Base-by-base conservation (phyloP, 2,113 vertebrate genomes). In the Pao palembangensis region DNA sequence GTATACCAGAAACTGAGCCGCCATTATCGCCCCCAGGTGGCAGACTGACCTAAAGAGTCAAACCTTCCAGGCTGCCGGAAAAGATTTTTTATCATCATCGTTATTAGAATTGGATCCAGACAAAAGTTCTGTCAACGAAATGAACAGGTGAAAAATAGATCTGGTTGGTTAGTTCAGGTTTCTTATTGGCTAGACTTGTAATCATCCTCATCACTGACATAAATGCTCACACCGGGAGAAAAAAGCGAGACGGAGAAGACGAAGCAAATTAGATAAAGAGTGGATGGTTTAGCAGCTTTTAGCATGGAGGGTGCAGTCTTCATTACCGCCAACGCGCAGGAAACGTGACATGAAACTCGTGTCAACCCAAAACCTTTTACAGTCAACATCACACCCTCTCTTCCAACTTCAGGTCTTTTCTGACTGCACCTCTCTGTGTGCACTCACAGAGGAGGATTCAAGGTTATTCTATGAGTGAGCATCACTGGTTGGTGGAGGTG, bases 391-490 rank as follows among this genome's bases (percentile, higher is more conserved):
- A 52, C 72, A 52, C 61, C 73, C 58, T 67, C 67, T 80, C 79
- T 73, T 78, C 64, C 67, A 73, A 69, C 78, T 75, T 73, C 73
- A 70, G 73, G 66, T 82, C 75, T 81, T 79, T 80, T 74, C 71
- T 76, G 55, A 64, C 61, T 51, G 68, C 34, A 55, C 52, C 80
- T 78, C 43, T 38, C 44, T 43, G 63, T 73, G 53, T 81, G 62
- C 62, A 76, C 78, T 78, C 73, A 73, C 19, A 51, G 79, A 85
- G 85, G 83, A 84, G 78, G 82, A 85, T 87, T 88, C 86, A 89
- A 90, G 89, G 89, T 85, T 88, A 83, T 86, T 88, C 83, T 76
- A 73, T 69, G 79, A 81, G 75, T 70, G 65, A 84, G 64, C 73
- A 64, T 76, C 34, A 12, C 8, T 12, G 34, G 34, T 38, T 28